phyloP scores from a whole-genome alignment of 2,888 invertebrate genomes.

The Troglohyphantes excavatus region DNA sequence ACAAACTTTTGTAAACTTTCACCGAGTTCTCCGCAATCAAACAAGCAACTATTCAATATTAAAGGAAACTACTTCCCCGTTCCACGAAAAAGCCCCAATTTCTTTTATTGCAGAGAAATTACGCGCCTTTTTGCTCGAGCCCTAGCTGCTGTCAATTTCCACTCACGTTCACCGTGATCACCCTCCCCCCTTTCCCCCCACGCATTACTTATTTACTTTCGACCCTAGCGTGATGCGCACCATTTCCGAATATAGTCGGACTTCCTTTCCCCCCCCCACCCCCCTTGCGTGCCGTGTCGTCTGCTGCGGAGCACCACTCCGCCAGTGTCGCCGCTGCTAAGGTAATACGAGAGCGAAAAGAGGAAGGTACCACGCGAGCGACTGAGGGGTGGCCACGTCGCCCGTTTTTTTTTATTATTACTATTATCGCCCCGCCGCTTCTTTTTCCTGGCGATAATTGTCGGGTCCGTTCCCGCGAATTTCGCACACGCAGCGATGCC shows the following conservation, averaged over 20 bases:
- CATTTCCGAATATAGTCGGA: slow-evolving; percentile 65
- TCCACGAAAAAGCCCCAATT: too few species aligned
- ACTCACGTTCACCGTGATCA: background rate
- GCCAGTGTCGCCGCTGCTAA: slow-evolving; percentile 56
- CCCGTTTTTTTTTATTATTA: slow-evolving; percentile 17
- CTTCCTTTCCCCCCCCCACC: background rate
- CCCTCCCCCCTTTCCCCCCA: background rate
- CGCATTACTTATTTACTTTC: slow-evolving; percentile 57
- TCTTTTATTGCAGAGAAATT: too few species aligned
- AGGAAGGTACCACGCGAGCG: slow-evolving; percentile 70
- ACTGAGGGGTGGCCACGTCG: slow-evolving; percentile 61
- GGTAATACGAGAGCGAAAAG: slow-evolving; percentile 57
- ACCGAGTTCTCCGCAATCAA: too few species aligned
- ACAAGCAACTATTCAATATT: too few species aligned
- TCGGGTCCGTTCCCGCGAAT: slow-evolving; percentile 5
- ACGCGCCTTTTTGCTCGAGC: background rate
- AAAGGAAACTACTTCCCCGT: too few species aligned
- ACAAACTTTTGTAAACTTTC: too few species aligned
- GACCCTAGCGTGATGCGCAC: slow-evolving; percentile 63
- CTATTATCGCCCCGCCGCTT: slow-evolving; percentile 15
- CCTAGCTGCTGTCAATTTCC: background rate
- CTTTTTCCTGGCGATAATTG: slow-evolving; percentile 25
- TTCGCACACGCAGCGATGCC: slow-evolving; percentile 52
- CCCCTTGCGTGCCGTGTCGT: slow-evolving; percentile 47
- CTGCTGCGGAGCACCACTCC: background rate